Evolutionary conservation across 1,140 invertebrate genomes (phyloP), one percentile per base, ranked within the genome.

Genomic region (Drosophila suzukii): DNA sequence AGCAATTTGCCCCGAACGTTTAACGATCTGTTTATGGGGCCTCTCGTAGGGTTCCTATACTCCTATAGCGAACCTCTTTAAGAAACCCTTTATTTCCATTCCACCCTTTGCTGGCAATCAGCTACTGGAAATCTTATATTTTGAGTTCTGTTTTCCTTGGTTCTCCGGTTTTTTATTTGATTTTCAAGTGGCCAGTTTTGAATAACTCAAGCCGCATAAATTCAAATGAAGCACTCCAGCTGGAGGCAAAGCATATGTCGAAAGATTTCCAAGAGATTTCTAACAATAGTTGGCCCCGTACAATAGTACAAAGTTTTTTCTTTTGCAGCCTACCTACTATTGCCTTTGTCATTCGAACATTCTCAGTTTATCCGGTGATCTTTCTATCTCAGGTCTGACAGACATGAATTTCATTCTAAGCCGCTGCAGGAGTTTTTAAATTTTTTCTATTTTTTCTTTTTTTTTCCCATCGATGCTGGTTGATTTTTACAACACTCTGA

Each of bases 11-110:
- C 75, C 55, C 47, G 63, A 82, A 83, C 79, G 63, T 80, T 88
- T 89, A 89, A 88, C 84, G 83, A 89, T 66, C 83, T 88, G 84
- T 83, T 86, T 88, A 88, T 89, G 80, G 84, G 62, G 41, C 44
- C 30, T 36, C 39, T 53, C 41, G n/a, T 66, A 44, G 59, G 27
- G 34, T 59, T 55, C 34, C 43, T 15, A 20, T 15, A 20, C 53
- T 30, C 3, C 10, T 30, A 47, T 38, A 47, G 8, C 32, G 56
- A 58, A 47, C 39, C 39, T 43, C 62, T 76, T 49, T 43, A 38
- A 46, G 46, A 58, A 50, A 58, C 39, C 62, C 62, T 76, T 49
- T 47, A 43, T 44, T 60, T 70, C 17, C 62, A 54, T 41, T 49
- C 53, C 56, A 60, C 54, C 50, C 72, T 50, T 24, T 20, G 27